Evolutionary conservation across 2,113 vertebrate species (phyloP).

Genomic region (Sardina pilchardus): DNA sequence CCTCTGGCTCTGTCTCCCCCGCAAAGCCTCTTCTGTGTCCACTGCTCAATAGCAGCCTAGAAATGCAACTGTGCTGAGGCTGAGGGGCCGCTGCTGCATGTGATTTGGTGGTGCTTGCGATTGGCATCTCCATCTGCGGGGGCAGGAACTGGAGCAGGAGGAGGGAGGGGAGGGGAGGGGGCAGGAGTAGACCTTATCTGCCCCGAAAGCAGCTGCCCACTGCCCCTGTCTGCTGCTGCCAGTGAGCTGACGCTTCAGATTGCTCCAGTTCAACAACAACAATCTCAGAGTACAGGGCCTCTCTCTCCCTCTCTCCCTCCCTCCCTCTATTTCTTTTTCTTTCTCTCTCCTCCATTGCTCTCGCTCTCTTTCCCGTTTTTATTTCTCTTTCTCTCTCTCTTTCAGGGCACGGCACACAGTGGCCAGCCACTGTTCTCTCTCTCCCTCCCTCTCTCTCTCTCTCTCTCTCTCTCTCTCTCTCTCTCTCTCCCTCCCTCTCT

Average conservation of each 20-base stretch:
- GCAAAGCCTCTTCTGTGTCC: background rate
- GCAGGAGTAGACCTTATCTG: background rate
- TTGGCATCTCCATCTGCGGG: background rate
- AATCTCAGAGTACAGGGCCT: slow-evolving; percentile 43
- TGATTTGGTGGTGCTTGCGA: background rate
- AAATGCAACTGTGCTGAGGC: background rate
- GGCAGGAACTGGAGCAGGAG: background rate
- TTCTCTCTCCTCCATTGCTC: background rate
- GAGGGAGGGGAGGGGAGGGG: too few relatives aligned
- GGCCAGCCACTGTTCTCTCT: slow-evolving; percentile 27
- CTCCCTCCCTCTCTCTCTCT: slow-evolving; percentile 27
- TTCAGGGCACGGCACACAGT: background rate
- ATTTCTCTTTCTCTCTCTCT: slow-evolving; percentile 40
- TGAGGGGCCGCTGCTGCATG: background rate
- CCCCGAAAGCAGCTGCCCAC: slow-evolving; percentile 25
- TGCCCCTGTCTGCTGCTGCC: slow-evolving; percentile 20
- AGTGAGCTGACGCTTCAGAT: slow-evolving; percentile 42
- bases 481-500: background rate
- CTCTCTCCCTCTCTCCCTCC: background rate
- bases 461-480: slow-evolving; percentile 25
- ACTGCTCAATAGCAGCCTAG: background rate
- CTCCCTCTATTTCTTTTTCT: slow-evolving; percentile 25
- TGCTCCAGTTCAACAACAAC: slow-evolving; percentile 53
- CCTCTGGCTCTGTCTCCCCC: background rate
- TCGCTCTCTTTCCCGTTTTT: background rate